These are phyloP conservation scores for Gila orcuttii DNA, from an alignment of 2,113 vertebrate genomes.

Conservation along the genomic window DNA sequence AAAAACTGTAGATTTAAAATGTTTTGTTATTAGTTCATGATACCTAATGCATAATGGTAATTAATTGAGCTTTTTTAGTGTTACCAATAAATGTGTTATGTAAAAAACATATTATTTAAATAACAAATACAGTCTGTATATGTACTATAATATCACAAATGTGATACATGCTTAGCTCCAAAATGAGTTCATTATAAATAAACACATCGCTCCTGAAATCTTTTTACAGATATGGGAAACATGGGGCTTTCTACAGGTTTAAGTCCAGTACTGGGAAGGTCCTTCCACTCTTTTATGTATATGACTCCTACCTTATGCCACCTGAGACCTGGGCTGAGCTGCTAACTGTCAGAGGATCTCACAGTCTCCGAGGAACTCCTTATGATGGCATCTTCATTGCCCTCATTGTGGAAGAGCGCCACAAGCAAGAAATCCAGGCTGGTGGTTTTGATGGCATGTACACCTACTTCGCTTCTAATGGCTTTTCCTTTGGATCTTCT, in stretches of 20 bases:
- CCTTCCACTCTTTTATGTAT: conserved; percentile 88
- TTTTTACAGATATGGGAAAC: conserved; percentile 80
- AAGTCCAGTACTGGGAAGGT: conserved; percentile 81
- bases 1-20: not conserved
- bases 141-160: too few species aligned
- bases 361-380: conserved; percentile 81
- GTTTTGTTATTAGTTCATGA: not conserved
- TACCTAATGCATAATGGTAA: not conserved
- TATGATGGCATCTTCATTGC: conserved; percentile 86
- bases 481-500: conserved; percentile 90
- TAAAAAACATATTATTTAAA: not conserved
- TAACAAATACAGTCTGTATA: too few species aligned
- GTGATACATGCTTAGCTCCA: too few species aligned
- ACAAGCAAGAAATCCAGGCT: conserved; percentile 83
- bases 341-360: conserved; percentile 80
- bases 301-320: conserved; percentile 87
- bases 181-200: too few species aligned
- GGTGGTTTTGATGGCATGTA: conserved; percentile 88
- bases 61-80: not conserved
- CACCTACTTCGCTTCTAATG: conserved; percentile 90
- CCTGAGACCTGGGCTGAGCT: conserved; percentile 87
- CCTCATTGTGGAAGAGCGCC: conserved; percentile 85
- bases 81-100: not conserved
- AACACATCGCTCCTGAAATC: not conserved
- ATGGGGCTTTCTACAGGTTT: conserved; percentile 86